These are phyloP conservation scores for Siniperca undulata DNA, from an alignment of 2,797 vertebrate species.

Conservation along the genomic window DNA sequence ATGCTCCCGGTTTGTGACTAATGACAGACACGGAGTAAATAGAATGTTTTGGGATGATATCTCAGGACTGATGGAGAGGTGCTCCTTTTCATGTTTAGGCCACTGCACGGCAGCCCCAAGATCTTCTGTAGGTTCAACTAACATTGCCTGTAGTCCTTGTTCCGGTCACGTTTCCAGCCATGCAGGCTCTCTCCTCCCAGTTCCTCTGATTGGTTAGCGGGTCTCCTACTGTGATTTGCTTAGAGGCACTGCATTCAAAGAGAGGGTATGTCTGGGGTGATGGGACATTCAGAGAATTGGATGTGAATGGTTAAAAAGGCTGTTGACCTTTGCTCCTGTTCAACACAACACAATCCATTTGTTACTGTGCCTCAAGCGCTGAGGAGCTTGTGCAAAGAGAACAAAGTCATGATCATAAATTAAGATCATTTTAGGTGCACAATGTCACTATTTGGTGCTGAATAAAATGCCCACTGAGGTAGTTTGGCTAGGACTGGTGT, in stretches of 20 bases:
- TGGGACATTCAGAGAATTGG: background rate
- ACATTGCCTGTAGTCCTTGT: background rate
- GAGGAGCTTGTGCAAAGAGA: background rate
- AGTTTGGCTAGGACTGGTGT: background rate
- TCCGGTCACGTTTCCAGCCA: conserved; percentile 72
- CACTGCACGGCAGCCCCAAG: background rate
- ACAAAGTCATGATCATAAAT: background rate
- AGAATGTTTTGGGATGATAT: background rate
- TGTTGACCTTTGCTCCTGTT: conserved; percentile 16
- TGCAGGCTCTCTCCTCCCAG: conserved; percentile 57
- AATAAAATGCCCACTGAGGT: background rate
- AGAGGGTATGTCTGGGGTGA: background rate
- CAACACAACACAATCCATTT: background rate
- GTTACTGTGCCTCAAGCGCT: background rate
- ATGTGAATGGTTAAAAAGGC: background rate
- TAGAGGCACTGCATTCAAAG: conserved; percentile 9
- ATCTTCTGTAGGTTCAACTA: background rate
- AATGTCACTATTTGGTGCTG: background rate
- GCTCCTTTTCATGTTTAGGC: background rate
- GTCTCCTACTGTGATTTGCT: background rate
- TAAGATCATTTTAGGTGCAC: too few species aligned
- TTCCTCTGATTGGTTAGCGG: conserved; percentile 66
- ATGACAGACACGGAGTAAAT: too few species aligned
- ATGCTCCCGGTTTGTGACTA: background rate
- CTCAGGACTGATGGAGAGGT: too few species aligned